Evolutionary conservation across 2,888 invertebrate genomes (phyloP), one percentile per base, ranked within the genome.

Genomic region (Fragum fragum): DNA sequence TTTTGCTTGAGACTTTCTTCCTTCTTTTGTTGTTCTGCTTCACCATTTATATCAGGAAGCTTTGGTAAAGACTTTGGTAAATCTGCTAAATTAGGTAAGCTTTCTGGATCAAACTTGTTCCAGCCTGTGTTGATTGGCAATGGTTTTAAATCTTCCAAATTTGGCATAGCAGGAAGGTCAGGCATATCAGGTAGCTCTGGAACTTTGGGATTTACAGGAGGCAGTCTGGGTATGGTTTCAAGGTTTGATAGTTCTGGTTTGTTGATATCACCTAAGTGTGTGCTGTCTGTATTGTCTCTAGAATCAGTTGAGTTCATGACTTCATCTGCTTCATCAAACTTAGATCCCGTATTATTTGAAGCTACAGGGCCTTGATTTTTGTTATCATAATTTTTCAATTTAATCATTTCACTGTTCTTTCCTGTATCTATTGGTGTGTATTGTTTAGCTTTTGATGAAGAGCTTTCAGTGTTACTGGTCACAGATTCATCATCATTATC

Each of bases 51-150:
- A n/a, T 66, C 55, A 14, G 61, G 52, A 18, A 52, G 14, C 6
- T 69, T 76, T 28, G 76, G 79, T 39, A 81, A 59, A 39, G 47
- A 71, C 68, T n/a, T 73, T 53, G 47, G 47, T 9, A 76, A n/a
- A 23, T 63, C 72, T 66, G 63, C 32, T 32, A 68, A 66, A 18
- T 57, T 29, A 18, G 76, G 72, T 26, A 77, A 68, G 52, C 52
- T 53, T 23, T 55, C 23, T 2, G 52, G 53, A 47, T 61, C n/a
- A 21, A 36, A 32, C 11, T 63, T 63, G n/a, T n/a, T n/a, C n/a
- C n/a, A n/a, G 32, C 39, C 66, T 11, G n/a, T 66, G 16, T 39
- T 36, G 21, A 39, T 39, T n/a, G 66, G 66, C 6, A 66, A 28
- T 39, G 66, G 66, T 66, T n/a, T 21, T 6, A 66, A n/a, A 9